Base-by-base conservation (phyloP, 2,113 vertebrate species). In the Cyprinodon brontotheroides region DNA sequence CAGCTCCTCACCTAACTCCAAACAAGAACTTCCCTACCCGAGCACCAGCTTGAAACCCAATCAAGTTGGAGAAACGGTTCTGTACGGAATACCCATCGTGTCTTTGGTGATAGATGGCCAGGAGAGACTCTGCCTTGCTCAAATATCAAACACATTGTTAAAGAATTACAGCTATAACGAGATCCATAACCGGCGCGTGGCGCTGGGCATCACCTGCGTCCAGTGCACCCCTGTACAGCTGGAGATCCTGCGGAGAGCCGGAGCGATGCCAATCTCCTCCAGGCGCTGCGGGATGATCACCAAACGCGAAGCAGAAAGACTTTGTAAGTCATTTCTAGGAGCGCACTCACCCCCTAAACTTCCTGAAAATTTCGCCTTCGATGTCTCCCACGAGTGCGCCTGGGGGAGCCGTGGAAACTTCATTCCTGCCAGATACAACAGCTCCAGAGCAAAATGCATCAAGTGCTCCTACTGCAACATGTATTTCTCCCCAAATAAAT, bases 71-170 rank as follows among this genome's bases (percentile, higher is more conserved):
- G 95, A 98, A 93, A 97, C 96, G 41, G 95, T 95, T 39, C 93
- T 99, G 88, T 98, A 99, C 87, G 97, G 97, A 84, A 96, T 99
- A 87, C 97, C 97, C 79, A 98, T 98, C 74, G 97, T 98, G 62
- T 97, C 96, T 17, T 89, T 98, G 93, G 96, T 98, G 77, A 98
- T 98, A 86, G 97, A 98, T 88, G 96, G 96, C 59, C 96, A 96
- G 88, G 97, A 97, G 89, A 94, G 96, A 87, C 95, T 97, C 69
- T 97, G 96, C 70, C 93, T 97, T 60, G 96, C 96, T 0, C 96
- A 97, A 86, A 97, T 97, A 80, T 97, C 96, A 47, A 97, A 97
- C 91, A 97, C 96, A 0, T 90, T 97, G 37, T 82, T 97, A 74
- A 97, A 97, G 91, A 95, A 95, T 87, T 97, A 96, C 90, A 97